phyloP scores from a whole-genome alignment of 2,113 vertebrate species.

The Colistium nudipinnis region DNA sequence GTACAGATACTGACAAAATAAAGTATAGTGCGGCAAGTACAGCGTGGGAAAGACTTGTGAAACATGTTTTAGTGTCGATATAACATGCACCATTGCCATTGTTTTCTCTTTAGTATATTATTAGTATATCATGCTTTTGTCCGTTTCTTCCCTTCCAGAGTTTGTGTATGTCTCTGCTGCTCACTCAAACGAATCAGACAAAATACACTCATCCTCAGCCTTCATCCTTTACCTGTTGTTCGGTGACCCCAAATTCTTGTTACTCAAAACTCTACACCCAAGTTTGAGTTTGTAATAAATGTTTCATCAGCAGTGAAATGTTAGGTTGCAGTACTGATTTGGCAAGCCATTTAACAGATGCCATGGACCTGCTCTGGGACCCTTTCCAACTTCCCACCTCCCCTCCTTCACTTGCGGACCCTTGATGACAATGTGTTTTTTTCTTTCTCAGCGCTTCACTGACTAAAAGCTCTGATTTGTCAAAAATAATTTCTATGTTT shows the following conservation, averaged over 20 bases:
- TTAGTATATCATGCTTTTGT: constrained; percentile 26
- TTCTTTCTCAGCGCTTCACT: not conserved
- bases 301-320: constrained; percentile 18
- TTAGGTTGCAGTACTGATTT: constrained; percentile 8
- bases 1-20: not conserved
- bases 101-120: constrained; percentile 23
- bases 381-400: constrained; percentile 21
- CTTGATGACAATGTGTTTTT: not conserved
- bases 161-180: constrained; percentile 13
- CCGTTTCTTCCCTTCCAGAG: not conserved
- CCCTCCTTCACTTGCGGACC: constrained; percentile 36
- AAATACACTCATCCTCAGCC: no score
- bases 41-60: not conserved
- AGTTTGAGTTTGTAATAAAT: constrained; percentile 7
- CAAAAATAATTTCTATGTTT: no score
- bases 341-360: constrained; percentile 45
- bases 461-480: constrained; percentile 15
- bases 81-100: not conserved
- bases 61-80: not conserved
- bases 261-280: not conserved
- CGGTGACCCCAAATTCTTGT: not conserved
- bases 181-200: constrained; percentile 18
- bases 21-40: not conserved
- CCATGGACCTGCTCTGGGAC: constrained; percentile 22
- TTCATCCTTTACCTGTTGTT: constrained; percentile 1